These are phyloP conservation scores for Scophthalmus maximus DNA, from an alignment of 2,113 vertebrate species.

Conservation along the genomic window DNA sequence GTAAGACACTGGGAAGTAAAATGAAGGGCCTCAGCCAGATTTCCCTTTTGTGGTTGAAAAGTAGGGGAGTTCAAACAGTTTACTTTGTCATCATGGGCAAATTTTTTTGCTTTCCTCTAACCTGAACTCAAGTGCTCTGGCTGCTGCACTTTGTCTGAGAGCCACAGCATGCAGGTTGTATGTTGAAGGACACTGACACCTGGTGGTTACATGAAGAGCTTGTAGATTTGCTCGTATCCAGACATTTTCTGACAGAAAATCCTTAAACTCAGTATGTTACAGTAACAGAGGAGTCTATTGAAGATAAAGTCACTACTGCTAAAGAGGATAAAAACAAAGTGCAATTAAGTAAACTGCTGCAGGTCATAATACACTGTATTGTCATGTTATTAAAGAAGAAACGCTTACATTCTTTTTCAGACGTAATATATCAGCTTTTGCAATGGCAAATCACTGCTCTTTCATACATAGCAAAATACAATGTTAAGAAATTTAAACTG, in stretches of 20 bases:
- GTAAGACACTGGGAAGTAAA: not conserved
- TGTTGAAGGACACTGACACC: constrained; percentile 67
- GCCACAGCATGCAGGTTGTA: not conserved
- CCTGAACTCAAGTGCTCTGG: not conserved
- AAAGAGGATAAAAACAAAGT: not conserved
- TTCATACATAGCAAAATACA: too few species aligned
- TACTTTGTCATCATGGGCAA: constrained; percentile 3
- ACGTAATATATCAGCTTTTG: too few species aligned
- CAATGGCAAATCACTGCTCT: too few species aligned
- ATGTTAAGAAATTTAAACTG: too few species aligned
- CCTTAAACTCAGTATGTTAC: not conserved
- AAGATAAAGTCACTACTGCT: not conserved
- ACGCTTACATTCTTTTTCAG: too few species aligned
- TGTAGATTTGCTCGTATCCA: not conserved
- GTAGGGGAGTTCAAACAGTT: not conserved
- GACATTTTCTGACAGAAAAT: not conserved
- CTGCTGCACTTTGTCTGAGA: not conserved
- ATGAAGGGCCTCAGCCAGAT: constrained; percentile 18
- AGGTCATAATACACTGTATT: too few species aligned
- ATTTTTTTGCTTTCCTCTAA: not conserved
- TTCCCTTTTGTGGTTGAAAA: constrained; percentile 22
- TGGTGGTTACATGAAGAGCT: constrained; percentile 51
- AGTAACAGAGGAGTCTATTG: not conserved
- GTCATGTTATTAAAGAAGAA: too few species aligned
- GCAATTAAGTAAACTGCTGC: too few species aligned